These are phyloP conservation scores for Heterocephalus glaber DNA, from an alignment of 2,113 vertebrate genomes.

Conservation along the genomic window DNA sequence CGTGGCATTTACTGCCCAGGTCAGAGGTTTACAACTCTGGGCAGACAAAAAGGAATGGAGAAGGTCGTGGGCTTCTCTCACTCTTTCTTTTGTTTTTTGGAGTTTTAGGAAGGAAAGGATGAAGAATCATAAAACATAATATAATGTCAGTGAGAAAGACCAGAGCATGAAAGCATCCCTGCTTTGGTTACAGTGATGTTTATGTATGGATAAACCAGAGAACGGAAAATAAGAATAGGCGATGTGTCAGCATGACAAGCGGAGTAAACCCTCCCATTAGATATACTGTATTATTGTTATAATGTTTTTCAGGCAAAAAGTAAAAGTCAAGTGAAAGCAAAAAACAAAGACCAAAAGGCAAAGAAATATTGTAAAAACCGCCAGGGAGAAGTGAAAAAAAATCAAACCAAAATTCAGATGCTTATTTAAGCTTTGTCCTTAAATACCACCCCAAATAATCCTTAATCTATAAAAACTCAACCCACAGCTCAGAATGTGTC, in stretches of 20 bases:
- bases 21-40: neutral
- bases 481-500: neutral
- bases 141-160: neutral
- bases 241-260: neutral
- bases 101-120: neutral
- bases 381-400: neutral
- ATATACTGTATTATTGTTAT: neutral
- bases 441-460: slow-evolving; percentile 15
- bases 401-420: neutral
- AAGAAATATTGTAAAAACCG: neutral
- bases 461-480: neutral
- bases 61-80: neutral
- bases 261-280: neutral
- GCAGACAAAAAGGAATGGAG: neutral
- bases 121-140: neutral
- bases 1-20: neutral
- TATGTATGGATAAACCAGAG: neutral
- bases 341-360: slow-evolving; percentile 3
- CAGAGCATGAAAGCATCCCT: neutral
- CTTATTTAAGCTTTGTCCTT: neutral
- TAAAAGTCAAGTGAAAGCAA: neutral
- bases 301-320: neutral
- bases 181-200: neutral
- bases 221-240: slow-evolving; percentile 8
- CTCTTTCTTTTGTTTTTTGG: neutral